Conservation (phyloP, 2,888 invertebrate species). For the Plagodis pulveraria region DNA sequence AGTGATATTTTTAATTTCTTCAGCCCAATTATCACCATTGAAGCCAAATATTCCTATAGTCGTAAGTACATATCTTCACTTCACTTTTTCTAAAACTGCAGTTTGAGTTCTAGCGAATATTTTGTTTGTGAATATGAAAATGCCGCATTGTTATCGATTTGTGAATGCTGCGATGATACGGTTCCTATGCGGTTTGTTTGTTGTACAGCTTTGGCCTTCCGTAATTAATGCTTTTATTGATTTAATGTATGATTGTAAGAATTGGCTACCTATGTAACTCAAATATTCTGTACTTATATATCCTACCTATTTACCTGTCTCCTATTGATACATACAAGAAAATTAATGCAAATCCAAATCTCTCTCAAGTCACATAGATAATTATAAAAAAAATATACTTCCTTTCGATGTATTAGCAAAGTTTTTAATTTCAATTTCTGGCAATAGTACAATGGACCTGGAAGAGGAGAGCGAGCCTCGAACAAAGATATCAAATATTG, state of each 20-base stretch:
- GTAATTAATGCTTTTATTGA: conserved; percentile 18
- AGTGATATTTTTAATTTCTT: conserved; percentile 44
- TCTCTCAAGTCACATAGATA: too few species aligned
- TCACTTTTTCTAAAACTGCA: conserved; percentile 45
- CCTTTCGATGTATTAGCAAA: too few species aligned
- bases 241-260: neutral
- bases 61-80: conserved; percentile 71
- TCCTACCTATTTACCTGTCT: too few species aligned
- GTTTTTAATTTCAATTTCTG: neutral
- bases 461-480: conserved; percentile 60
- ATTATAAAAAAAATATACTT: too few species aligned
- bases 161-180: conserved; percentile 45
- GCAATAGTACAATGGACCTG: conserved; percentile 61
- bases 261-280: too few species aligned
- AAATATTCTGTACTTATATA: too few species aligned
- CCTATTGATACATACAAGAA: too few species aligned
- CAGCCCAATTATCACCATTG: conserved; percentile 55
- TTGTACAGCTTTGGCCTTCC: conserved; percentile 40
- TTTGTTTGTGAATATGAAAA: conserved; percentile 39
- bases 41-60: conserved; percentile 53
- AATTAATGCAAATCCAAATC: too few species aligned
- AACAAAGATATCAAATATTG: conserved; percentile 59
- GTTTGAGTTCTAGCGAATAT: conserved; percentile 23
- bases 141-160: conserved; percentile 76
- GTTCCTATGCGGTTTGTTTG: conserved; percentile 50